These are phyloP conservation scores for Pimpla rufipes DNA, from an alignment of 2,888 invertebrate genomes.

Conservation along the genomic window DNA sequence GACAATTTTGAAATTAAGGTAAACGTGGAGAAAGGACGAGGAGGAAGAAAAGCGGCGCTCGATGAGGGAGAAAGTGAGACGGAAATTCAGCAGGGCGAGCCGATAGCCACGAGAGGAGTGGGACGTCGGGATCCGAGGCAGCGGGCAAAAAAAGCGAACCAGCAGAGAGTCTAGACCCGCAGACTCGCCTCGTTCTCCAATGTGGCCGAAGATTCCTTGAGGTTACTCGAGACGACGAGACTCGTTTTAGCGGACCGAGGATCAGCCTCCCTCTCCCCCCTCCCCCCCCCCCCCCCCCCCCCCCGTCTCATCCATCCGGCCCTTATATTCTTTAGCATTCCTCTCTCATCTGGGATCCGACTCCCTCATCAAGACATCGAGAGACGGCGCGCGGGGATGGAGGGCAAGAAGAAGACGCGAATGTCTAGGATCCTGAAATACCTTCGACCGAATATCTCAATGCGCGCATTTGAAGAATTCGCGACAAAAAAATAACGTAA, in stretches of 20 bases:
- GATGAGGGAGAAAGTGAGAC: slow-evolving; percentile 27
- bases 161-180: slow-evolving; percentile 45
- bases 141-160: slow-evolving; percentile 30
- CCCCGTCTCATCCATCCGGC: slow-evolving; percentile 3
- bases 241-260: slow-evolving; percentile 43
- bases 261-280: background rate
- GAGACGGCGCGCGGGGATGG: background rate
- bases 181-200: slow-evolving; percentile 14
- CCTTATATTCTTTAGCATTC: slow-evolving; percentile 58
- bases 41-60: no score
- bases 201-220: slow-evolving; percentile 39
- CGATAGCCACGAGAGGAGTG: slow-evolving; percentile 9
- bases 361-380: slow-evolving; percentile 49
- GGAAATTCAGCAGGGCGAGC: background rate
- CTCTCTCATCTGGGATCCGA: slow-evolving; percentile 41
- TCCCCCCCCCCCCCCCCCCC: background rate
- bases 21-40: background rate
- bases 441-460: slow-evolving; percentile 35
- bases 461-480: background rate
- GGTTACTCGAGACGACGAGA: slow-evolving; percentile 21
- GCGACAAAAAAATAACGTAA: background rate
- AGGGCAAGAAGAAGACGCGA: slow-evolving; percentile 4
- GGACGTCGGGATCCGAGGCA: slow-evolving; percentile 5
- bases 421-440: slow-evolving; percentile 42
- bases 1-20: no score